Percentiles rank a stretch among this genome's conserved stretches.
phyloP scores from a whole-genome alignment of 2,113 vertebrate genomes.

The Zosterops pallidus region DNA sequence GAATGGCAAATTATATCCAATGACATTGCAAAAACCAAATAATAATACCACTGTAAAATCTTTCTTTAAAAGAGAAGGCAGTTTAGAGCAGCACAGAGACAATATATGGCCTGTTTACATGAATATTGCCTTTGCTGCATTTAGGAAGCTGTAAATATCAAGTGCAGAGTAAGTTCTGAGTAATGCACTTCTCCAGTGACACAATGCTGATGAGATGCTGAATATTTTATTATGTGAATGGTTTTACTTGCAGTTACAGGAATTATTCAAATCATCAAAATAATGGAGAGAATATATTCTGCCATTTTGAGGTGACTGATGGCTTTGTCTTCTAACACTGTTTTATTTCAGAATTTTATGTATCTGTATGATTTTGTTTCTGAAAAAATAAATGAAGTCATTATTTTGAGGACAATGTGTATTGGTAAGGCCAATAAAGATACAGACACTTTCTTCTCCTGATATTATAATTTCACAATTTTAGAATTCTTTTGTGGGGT shows the following conservation, averaged over 20 bases:
- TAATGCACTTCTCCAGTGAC: not conserved
- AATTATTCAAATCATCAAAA: not conserved
- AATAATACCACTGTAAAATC: not conserved
- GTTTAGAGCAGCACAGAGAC: not conserved
- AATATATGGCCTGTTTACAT: not conserved
- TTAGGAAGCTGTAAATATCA: not conserved
- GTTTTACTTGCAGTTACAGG: not conserved
- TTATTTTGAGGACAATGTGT: not conserved
- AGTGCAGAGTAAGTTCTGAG: not conserved
- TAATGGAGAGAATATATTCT: not conserved
- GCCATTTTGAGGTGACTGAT: not conserved
- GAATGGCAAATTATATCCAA: not conserved
- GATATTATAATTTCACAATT: not conserved
- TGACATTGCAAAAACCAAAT: not conserved
- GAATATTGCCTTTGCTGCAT: not conserved
- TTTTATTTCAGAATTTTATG: constrained; percentile 9
- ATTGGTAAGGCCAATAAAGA: not conserved
- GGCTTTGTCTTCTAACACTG: not conserved
- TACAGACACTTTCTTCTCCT: not conserved
- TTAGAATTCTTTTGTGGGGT: not conserved
- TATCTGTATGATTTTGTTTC: constrained; percentile 21
- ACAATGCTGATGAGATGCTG: not conserved
- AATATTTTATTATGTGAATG: not conserved
- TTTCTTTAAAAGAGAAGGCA: not conserved
- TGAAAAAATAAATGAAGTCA: constrained; percentile 10